phyloP scores from a whole-genome alignment of 2,113 vertebrate species.

The Brachyistius frenatus region DNA sequence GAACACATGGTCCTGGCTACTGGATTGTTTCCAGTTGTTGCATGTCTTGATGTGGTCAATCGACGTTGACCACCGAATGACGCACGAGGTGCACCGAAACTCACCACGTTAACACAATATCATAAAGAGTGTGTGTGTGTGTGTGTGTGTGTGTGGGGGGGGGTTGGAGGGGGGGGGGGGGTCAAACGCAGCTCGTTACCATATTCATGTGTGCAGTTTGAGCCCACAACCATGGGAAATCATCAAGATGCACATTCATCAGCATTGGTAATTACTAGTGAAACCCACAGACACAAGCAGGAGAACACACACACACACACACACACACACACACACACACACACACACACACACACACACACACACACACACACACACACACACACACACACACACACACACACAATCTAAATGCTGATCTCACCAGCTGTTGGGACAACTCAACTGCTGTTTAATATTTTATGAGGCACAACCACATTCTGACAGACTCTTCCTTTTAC shows the following conservation, averaged over 20 bases:
- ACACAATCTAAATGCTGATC: conserved; percentile 32
- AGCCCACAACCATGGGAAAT: conserved; percentile 17
- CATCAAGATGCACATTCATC: conserved; percentile 65
- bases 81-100: too few species aligned
- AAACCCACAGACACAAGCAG: neutral
- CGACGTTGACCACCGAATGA: too few species aligned
- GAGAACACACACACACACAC: neutral
- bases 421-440: conserved; percentile 38
- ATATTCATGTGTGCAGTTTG: conserved; percentile 48
- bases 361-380: neutral
- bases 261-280: conserved; percentile 46
- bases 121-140: too few species aligned
- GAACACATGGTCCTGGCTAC: too few species aligned
- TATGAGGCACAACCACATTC: conserved; percentile 34
- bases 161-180: neutral
- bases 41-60: too few species aligned
- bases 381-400: neutral
- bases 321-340: neutral
- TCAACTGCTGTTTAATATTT: conserved; percentile 50
- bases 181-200: conserved; percentile 34
- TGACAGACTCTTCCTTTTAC: conserved; percentile 1
- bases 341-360: neutral
- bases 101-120: too few species aligned
- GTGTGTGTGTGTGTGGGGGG: too few species aligned
- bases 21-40: too few species aligned